Conservation (phyloP, 2,888 invertebrate species). For the Idaea straminata region DNA sequence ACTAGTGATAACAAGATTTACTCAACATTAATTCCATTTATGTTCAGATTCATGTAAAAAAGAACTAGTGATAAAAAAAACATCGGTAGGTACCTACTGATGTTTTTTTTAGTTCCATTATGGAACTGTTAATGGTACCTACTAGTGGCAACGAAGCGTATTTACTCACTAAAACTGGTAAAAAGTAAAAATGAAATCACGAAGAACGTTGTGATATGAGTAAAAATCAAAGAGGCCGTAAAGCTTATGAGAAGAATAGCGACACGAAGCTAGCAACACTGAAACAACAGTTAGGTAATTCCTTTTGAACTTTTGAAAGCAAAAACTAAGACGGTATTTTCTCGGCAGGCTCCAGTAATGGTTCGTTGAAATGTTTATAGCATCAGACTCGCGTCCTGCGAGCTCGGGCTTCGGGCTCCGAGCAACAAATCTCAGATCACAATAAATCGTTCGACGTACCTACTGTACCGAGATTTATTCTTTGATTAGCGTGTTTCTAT, state of each 20-base stretch:
- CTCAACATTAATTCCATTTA: too few species aligned
- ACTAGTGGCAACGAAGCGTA: too few species aligned
- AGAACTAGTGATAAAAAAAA: too few species aligned
- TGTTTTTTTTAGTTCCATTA: too few species aligned
- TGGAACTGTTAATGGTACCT: too few species aligned
- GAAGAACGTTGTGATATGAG: too few species aligned
- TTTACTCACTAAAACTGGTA: too few species aligned
- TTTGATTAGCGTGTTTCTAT: constrained; percentile 62
- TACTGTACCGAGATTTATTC: constrained; percentile 57
- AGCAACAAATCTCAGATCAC: constrained; percentile 65
- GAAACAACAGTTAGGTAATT: constrained; percentile 49
- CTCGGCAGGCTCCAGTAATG: constrained; percentile 58
- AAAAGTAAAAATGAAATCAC: too few species aligned
- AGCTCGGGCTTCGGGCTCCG: constrained; percentile 32
- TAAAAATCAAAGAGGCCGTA: too few species aligned
- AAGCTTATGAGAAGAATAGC: constrained; percentile 12
- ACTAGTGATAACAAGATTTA: too few species aligned
- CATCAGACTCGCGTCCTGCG: constrained; percentile 49
- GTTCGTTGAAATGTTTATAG: constrained; percentile 70
- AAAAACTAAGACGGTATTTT: constrained; percentile 60
- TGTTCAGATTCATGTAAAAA: too few species aligned
- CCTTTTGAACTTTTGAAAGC: constrained; percentile 58
- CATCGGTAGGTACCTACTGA: too few species aligned
- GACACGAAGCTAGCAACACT: constrained; percentile 32
- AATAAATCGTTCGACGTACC: constrained; percentile 53